Evolutionary conservation across 2,888 invertebrate species (phyloP).

Genomic region (Sthenelais limicola): DNA sequence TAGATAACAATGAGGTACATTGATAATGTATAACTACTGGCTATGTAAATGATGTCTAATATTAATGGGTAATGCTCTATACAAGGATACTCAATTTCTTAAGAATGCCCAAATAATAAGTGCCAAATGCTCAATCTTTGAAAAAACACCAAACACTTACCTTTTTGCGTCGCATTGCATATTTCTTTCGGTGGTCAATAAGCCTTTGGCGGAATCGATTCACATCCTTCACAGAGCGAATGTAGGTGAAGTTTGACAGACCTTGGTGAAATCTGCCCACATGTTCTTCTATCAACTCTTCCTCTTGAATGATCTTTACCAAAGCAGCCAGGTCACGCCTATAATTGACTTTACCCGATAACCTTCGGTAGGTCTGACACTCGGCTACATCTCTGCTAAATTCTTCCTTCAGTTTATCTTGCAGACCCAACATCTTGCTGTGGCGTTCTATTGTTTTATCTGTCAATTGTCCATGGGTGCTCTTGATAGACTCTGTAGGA

Average conservation of each 20-base stretch:
- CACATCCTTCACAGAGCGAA: not conserved
- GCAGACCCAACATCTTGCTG: slow-evolving; percentile 49
- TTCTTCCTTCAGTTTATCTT: slow-evolving; percentile 34
- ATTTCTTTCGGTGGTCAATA: not conserved
- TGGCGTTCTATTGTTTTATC: slow-evolving; percentile 48
- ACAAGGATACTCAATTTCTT: no score
- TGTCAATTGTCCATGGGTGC: slow-evolving; percentile 47
- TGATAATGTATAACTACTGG: no score
- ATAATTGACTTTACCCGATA: not conserved
- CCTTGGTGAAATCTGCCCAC: not conserved
- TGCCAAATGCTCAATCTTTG: no score
- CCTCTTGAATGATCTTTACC: not conserved
- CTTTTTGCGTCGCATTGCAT: not conserved
- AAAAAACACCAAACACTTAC: not conserved
- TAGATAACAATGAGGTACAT: no score
- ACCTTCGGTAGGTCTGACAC: not conserved
- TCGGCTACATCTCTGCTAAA: slow-evolving; percentile 32
- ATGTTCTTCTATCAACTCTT: not conserved
- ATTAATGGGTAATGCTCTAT: no score
- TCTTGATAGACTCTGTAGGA: slow-evolving; percentile 48
- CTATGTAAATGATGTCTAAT: no score
- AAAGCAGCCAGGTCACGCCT: not conserved
- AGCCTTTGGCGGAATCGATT: not conserved
- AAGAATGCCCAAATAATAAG: no score
- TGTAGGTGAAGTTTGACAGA: not conserved